These are phyloP conservation scores for Zapus hudsonius DNA, from an alignment of 2,113 vertebrate genomes.

Conservation along the genomic window DNA sequence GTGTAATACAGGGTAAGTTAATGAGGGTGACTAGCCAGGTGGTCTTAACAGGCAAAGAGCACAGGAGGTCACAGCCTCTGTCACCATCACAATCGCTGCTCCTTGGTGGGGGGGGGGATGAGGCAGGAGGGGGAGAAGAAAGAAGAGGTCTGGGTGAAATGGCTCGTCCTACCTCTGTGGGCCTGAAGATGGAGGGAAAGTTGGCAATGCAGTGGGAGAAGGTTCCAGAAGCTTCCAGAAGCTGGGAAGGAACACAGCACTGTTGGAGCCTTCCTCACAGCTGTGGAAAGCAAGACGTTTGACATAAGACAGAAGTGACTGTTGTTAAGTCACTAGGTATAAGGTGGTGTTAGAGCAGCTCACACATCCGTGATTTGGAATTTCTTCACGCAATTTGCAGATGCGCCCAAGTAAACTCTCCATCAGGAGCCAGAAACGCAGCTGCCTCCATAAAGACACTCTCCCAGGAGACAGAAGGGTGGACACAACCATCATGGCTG, in stretches of 20 bases:
- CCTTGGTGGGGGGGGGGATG: too few relatives aligned
- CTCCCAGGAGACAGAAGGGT: rapidly evolving
- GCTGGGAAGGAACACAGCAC: not conserved
- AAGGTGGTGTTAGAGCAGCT: rapidly evolving
- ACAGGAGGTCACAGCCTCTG: rapidly evolving
- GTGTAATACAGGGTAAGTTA: not conserved
- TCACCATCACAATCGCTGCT: not conserved
- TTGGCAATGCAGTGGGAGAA: rapidly evolving
- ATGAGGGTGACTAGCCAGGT: rapidly evolving
- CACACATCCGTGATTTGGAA: rapidly evolving
- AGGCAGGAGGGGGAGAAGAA: not conserved
- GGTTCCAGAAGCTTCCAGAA: not conserved
- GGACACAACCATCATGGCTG: not conserved
- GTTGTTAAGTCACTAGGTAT: rapidly evolving
- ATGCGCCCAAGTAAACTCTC: not conserved
- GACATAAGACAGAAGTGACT: not conserved
- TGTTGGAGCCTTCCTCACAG: not conserved
- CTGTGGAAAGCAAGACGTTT: not conserved
- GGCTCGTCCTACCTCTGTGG: rapidly evolving
- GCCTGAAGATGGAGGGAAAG: not conserved
- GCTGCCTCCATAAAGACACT: not conserved
- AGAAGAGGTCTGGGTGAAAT: rapidly evolving
- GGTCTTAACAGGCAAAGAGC: not conserved
- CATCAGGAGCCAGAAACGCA: not conserved
- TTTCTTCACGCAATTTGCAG: rapidly evolving